These are phyloP conservation scores for Galerucella calmariensis DNA, from an alignment of 2,888 invertebrate species.

Conservation along the genomic window DNA sequence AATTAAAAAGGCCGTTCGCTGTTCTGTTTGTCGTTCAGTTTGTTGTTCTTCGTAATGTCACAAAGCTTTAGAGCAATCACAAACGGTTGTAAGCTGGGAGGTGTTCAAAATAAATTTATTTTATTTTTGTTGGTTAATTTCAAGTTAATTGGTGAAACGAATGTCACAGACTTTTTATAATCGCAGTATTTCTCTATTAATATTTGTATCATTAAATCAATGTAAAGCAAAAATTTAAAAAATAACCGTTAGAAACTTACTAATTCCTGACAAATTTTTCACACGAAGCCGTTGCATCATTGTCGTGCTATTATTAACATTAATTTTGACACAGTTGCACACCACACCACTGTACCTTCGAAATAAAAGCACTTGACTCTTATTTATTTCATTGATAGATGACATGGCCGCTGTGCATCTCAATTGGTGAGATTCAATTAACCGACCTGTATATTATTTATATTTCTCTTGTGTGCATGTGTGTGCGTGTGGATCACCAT, in stretches of 20 bases:
- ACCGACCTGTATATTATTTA: constrained; percentile 26
- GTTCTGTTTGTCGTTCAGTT: no score
- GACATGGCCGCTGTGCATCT: constrained; percentile 8
- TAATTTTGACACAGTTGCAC: constrained; percentile 11
- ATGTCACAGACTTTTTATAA: no score
- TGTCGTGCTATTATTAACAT: constrained; percentile 7
- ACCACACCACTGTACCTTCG: constrained; percentile 26
- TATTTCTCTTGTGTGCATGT: not conserved
- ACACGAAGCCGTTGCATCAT: constrained; percentile 28
- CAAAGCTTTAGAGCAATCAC: no score
- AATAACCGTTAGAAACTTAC: not conserved
- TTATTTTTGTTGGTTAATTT: no score
- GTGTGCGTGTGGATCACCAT: constrained; percentile 45
- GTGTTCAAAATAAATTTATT: no score
- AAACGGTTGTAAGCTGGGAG: no score
- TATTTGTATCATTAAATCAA: no score
- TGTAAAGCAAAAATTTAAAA: not conserved
- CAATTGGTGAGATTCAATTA: constrained; percentile 56
- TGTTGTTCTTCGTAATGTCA: no score
- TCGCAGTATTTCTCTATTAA: no score
- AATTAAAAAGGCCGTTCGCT: no score
- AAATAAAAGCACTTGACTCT: constrained; percentile 30
- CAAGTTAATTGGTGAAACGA: no score
- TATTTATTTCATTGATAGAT: constrained; percentile 38
- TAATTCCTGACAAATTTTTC: not conserved